These are phyloP conservation scores for Penaeus indicus DNA, from an alignment of 1,140 invertebrate species.

Conservation along the genomic window DNA sequence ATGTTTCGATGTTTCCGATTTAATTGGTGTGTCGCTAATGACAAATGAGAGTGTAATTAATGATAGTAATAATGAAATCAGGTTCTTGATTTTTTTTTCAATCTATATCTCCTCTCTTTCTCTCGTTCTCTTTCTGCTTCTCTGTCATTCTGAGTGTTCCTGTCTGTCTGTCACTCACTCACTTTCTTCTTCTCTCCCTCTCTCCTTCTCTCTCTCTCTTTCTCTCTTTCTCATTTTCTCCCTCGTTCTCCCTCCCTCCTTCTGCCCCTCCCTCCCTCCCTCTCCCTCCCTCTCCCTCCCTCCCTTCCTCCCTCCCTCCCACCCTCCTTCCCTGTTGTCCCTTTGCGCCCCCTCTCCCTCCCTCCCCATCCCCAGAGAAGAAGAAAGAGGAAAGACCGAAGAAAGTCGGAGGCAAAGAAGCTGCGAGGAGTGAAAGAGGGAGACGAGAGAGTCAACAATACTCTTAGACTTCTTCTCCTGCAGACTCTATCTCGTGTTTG, in stretches of 20 bases:
- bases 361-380: not conserved
- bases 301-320: not conserved
- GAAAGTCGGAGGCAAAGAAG: not conserved
- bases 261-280: no score
- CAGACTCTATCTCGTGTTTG: no score
- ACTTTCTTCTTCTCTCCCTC: not conserved
- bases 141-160: no score
- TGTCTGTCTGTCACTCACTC: not conserved
- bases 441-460: slow-evolving; percentile 1
- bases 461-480: not conserved
- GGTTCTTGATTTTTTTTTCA: not conserved
- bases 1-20: no score
- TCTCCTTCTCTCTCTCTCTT: not conserved
- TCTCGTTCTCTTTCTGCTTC: not conserved
- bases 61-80: not conserved
- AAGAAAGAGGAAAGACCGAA: not conserved
- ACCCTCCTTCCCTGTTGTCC: no score
- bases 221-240: not conserved
- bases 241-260: no score
- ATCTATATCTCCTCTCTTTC: not conserved
- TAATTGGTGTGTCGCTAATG: no score
- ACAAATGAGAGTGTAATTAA: no score
- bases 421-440: not conserved
- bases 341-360: not conserved
- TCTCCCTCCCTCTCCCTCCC: no score